Evolutionary conservation across 2,888 invertebrate species (phyloP), one percentile per base, ranked within the genome.

Genomic region (Agriopis marginaria): DNA sequence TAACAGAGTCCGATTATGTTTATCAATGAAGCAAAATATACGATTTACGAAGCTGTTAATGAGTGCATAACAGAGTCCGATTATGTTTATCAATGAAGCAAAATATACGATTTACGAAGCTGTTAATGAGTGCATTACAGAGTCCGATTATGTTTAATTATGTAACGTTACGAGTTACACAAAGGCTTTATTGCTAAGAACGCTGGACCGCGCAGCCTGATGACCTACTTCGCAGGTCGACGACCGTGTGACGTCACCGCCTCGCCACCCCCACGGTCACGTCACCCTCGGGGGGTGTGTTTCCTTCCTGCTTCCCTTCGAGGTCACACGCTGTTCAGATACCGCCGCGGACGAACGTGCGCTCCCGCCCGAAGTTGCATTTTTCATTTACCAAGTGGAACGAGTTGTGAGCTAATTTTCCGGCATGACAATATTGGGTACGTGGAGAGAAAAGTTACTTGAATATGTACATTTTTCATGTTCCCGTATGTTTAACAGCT

Each of bases 191-290:
- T 79, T 82, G 79, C 79, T 80, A 76, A 79, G 79, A 78, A 77
- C 82, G 81, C 78, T 82, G 86, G 86, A 90, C 89, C 89, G 89
- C 87, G 86, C 89, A 86, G 82, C 84, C 84, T 81, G 87, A 85
- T 93, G 93, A 93, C 93, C 93, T 84, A 93, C 81, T 90, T 93
- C 81, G 79, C 80, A 78, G 92, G 89, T 93, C 88, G 88, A 80
- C 89, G 91, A 91, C 92, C 92, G 88, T 79, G 90, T 93, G 93
- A 93, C 93, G 93, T 93, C 93, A 93, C 82, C 79, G 73, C 83
- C 80, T 82, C 81, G 44, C 80, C 77, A 79, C 80, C 80, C 77
- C 76, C 76, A 73, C 74, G 71, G 79, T 76, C 86, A 80, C 86
- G 86, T 85, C 88, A 86, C 79, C 86, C 81, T 77, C 76, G 87